Evolutionary conservation across 1,140 invertebrate genomes (phyloP).

Genomic region (Trichonephila clavata): DNA sequence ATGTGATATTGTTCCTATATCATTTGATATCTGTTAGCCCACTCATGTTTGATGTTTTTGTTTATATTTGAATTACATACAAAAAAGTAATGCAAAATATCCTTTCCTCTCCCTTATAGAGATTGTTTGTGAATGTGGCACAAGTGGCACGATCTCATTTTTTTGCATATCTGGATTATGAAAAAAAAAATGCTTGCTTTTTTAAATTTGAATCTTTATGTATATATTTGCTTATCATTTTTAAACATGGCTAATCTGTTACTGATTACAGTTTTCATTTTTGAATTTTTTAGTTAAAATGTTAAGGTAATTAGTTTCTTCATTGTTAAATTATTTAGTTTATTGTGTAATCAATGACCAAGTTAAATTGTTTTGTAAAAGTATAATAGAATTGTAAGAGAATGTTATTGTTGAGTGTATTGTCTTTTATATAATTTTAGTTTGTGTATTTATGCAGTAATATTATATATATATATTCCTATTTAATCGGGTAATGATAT

Average conservation of each 20-base stretch:
- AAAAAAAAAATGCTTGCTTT: not conserved
- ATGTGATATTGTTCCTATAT: conserved; percentile 76
- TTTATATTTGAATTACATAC: not conserved
- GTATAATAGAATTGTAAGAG: no score
- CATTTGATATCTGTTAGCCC: conserved; percentile 44
- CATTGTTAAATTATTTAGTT: no score
- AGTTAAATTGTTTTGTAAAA: no score
- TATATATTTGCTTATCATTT: not conserved
- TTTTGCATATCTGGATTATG: not conserved
- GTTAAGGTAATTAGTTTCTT: no score
- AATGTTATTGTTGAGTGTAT: no score
- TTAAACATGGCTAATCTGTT: not conserved
- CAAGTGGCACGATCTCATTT: conserved; percentile 34
- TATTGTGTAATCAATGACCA: no score
- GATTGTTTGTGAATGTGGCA: conserved; percentile 6
- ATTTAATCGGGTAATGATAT: no score
- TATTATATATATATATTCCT: no score
- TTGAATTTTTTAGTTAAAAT: not conserved
- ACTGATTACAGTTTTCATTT: not conserved
- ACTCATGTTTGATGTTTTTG: not conserved
- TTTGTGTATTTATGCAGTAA: no score
- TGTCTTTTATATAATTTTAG: no score
- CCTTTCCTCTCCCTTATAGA: no score
- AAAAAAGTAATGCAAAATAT: not conserved
- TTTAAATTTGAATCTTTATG: not conserved